Base-by-base conservation (phyloP, 2,113 vertebrate genomes). In the Rhabdomys dilectus region DNA sequence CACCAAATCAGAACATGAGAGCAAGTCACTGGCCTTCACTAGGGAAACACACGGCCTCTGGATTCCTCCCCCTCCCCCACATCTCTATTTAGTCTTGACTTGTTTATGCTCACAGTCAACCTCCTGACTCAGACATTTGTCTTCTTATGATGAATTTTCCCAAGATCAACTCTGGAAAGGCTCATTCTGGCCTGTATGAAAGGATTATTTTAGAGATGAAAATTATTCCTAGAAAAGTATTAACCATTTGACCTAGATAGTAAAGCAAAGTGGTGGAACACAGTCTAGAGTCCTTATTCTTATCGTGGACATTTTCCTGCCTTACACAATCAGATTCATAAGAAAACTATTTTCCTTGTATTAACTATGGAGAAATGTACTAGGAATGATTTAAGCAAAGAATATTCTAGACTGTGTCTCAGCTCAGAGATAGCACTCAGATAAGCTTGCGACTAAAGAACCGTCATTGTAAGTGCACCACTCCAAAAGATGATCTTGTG, bases 351-450 rank as follows among this genome's bases (percentile, higher is more conserved):
- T 88, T 88, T 87, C 48, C 62, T 90, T 26, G 84, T 64, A 84
- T 22, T 31, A 88, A 81, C 22, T 90, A 31, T 39, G n/a, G 11
- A 90, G 34, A 24, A 78, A 56, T 72, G 26, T 34, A 45, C 51
- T 34, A 86, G 72, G 45, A 36, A 82, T 4, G 34, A 73, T 91
- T 89, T 96, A 51, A 81, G 72, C 45, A 95, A 78, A 92, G 53
- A 94, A 78, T 85, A 88, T 76, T 86, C 60, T 72, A 60, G 73
- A 89, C 19, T 48, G n/a, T 76, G 42, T n/a, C 42, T 95, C 89
- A 89, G 77, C 42, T 95, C 89, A 89, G 77, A 94, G 76, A 91
- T 6, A 53, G 15, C 58, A 73, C 90, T 60, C 42, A 75, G 31
- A 0, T 73, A 80, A 68, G 24, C 78, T n/a, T 96, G 24, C 73